Percentiles rank a stretch among this genome's conserved stretches.
phyloP scores from a whole-genome alignment of 2,888 invertebrate species.

The Oligia fasciuncula region DNA sequence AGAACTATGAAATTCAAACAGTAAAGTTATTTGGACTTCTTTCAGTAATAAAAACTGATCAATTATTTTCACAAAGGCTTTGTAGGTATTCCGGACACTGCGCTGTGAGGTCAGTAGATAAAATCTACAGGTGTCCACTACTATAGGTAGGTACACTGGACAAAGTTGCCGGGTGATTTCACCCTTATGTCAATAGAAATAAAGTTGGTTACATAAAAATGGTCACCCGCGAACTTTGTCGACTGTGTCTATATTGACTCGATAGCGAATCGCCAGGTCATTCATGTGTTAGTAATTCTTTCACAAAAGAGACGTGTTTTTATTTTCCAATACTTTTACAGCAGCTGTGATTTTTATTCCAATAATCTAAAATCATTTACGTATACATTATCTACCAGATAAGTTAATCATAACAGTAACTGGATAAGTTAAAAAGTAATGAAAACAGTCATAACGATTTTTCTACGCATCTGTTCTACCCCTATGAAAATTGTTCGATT shows the following conservation, averaged over 20 bases:
- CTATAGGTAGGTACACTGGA: background rate
- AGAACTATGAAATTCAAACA: background rate
- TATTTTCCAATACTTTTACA: background rate
- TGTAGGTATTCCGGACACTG: background rate
- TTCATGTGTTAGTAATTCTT: constrained; percentile 42
- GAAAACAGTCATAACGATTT: too few relatives aligned
- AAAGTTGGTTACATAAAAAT: background rate
- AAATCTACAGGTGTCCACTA: constrained; percentile 3
- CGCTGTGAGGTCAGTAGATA: constrained; percentile 1
- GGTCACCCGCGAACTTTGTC: background rate
- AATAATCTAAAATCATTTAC: background rate
- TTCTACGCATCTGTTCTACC: background rate
- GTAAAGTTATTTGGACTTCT: background rate
- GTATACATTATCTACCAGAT: background rate
- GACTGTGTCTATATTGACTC: background rate
- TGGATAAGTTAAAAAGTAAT: background rate
- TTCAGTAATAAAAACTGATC: background rate
- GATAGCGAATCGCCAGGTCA: constrained; percentile 15
- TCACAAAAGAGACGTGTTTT: constrained; percentile 31
- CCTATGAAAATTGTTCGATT: background rate
- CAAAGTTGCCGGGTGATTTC: background rate
- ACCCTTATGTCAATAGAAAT: background rate
- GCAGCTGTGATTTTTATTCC: background rate
- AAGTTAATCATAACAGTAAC: background rate
- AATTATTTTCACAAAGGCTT: background rate